Base-by-base conservation (phyloP, 2,797 vertebrate species). In the Poecilia wingei region DNA sequence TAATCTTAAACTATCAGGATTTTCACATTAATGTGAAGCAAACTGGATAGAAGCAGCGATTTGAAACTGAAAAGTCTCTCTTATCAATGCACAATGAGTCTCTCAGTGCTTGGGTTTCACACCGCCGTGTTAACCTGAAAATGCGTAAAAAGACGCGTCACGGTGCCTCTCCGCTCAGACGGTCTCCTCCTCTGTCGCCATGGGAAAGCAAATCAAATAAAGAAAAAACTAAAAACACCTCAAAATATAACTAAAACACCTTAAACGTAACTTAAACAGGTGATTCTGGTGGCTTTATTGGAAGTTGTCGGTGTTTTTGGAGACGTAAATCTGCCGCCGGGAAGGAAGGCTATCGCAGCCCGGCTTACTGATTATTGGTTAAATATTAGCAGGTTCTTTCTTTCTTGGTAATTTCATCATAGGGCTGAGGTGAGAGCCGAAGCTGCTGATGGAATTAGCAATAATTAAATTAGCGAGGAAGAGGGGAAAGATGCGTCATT, bases 141-240 rank as follows among this genome's bases (percentile, higher is more conserved):
- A 91, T 94, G 93, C 93, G 94, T 93, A 92, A 94, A 94, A 93
- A 84, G 90, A 70, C 91, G 92, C 94, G 94, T 95, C 94, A 95
- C 0, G 91, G 88, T 80, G 92, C 91, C 87, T 80, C 86, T 84
- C 68, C 28, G 75, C 46, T 81, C 88, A 87, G 85, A 87, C 86
- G 80, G 82, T 81, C 88, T 87, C 87, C 81, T 82, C 59, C 75
- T 1, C 68, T 70, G 68, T 70, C 68, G 41, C 68, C 41, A 70
- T 45, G 68, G 36, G 12, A 45, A 45, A 70, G n/a, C 22, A 43
- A 68, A 68, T 25, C 25, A 28, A 59, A 53, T 25, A 25, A 10
- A 55, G 9, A 55, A 80, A 77, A 76, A 83, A 83, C 84, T 86
- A 81, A 71, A 78, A 51, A 31, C 4, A 43, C 28, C 6, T 76